Evolutionary conservation across 2,888 invertebrate genomes (phyloP).

Genomic region (Eurois occulta): DNA sequence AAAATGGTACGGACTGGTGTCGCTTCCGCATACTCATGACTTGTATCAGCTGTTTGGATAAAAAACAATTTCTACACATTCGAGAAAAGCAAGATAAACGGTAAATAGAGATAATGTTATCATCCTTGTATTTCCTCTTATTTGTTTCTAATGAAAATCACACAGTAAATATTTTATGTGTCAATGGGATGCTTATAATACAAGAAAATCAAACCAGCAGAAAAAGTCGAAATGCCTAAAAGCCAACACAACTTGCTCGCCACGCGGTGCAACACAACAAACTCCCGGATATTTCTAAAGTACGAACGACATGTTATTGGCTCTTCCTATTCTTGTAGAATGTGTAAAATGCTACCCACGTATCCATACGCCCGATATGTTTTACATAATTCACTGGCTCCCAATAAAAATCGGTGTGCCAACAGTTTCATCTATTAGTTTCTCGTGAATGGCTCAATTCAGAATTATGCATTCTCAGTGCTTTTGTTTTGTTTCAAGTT

Average conservation of each 20-base stretch:
- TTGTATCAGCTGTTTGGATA: neutral
- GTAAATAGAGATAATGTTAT: neutral
- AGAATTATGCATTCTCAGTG: conserved; percentile 8
- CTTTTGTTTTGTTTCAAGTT: conserved; percentile 34
- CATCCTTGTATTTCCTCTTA: neutral
- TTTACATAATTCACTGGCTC: conserved; percentile 62
- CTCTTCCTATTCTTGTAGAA: conserved; percentile 72
- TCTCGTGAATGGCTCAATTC: conserved; percentile 44
- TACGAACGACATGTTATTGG: conserved; percentile 73
- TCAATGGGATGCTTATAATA: too few species aligned
- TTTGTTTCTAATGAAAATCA: neutral
- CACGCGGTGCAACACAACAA: conserved; percentile 35
- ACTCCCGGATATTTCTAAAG: conserved; percentile 52
- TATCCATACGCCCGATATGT: conserved; percentile 61
- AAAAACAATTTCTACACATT: neutral
- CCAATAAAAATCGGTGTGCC: conserved; percentile 48
- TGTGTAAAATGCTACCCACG: conserved; percentile 75
- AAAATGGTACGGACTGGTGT: neutral
- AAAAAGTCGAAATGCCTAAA: neutral
- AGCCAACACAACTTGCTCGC: neutral
- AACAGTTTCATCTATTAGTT: conserved; percentile 53
- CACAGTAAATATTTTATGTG: neutral
- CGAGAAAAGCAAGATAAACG: neutral
- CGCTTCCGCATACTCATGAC: neutral
- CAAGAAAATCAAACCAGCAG: too few species aligned